Conservation (phyloP, 2,113 vertebrate genomes). For the Laterallus jamaicensis region DNA sequence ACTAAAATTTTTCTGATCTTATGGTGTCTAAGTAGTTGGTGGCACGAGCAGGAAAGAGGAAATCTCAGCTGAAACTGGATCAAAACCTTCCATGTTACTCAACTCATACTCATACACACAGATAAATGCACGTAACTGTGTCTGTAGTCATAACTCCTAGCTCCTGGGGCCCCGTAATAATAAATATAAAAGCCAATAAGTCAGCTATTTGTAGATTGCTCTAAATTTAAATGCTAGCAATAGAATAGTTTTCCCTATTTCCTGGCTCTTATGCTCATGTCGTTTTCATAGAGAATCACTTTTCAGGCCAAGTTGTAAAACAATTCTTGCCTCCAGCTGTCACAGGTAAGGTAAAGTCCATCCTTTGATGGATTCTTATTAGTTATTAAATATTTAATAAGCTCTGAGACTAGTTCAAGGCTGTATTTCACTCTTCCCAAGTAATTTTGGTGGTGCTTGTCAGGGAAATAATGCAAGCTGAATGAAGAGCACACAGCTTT, state of each 20-base stretch:
- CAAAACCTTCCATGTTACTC: conserved; percentile 21
- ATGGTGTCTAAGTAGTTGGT: not conserved
- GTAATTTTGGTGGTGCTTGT: conserved; percentile 64
- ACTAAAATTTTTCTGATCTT: not conserved
- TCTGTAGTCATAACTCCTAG: conserved; percentile 11
- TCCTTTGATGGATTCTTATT: conserved; percentile 71
- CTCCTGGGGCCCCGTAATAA: conserved; percentile 38
- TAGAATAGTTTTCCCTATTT: conserved; percentile 43
- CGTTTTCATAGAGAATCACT: conserved; percentile 27
- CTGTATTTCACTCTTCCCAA: conserved; percentile 56
- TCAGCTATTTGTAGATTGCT: conserved; percentile 51
- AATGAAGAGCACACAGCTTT: conserved; percentile 24
- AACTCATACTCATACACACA: not conserved
- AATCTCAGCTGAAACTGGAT: conserved; percentile 8
- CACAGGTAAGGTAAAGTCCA: conserved; percentile 57
- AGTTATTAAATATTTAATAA: conserved; percentile 77
- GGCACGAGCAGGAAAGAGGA: not conserved
- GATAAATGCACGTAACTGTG: not conserved
- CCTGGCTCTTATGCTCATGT: not conserved
- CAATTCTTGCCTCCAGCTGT: conserved; percentile 54
- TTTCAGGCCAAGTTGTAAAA: conserved; percentile 57
- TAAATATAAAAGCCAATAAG: conserved; percentile 39
- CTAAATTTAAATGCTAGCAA: conserved; percentile 58
- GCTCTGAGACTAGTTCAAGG: conserved; percentile 57
- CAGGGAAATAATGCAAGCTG: conserved; percentile 53